Base-by-base conservation (phyloP, 2,113 vertebrate genomes). In the Mesitornis unicolor region DNA sequence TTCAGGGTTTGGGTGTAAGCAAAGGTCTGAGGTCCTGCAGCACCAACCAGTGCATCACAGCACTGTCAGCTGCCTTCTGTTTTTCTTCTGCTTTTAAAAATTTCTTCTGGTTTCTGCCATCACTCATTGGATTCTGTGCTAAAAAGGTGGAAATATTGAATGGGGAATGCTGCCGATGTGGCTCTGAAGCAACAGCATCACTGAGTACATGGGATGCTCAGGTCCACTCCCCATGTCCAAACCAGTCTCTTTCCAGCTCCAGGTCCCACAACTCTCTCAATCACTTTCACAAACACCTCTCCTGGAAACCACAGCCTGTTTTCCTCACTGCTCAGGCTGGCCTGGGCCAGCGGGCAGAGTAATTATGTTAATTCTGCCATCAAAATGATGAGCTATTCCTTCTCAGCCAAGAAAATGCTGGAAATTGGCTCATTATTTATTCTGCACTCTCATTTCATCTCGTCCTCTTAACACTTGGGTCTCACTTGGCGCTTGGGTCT, bases 391-490 rank as follows among this genome's bases (percentile, higher is more conserved):
- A 97, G 93, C 80, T 56, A 51, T 89, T 96, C 91, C 91, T 74
- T 35, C 76, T 74, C 93, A 87, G 93, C 86, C 93, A 95, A 92
- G 93, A 93, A 96, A 96, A 78, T 47, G 92, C 86, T 93, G 93
- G 83, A 59, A 95, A 95, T 71, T 48, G 89, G 94, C 84, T 97
- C 93, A 95, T 95, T 86, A 95, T 97, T 97, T 90, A 95, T 97
- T 95, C 96, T 54, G 35, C 0, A 3, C 56, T 95, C 84, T 73
- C 25, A 74, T 97, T 92, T 93, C 80, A 78, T 81, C 86, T 89
- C 73, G 1, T 50, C 83, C 88, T 74, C 89, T 54, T 75, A 38
- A 54, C 71, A 2, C 2, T n/a, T n/a, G n/a, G n/a, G n/a, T n/a
- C n/a, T n/a, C n/a, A n/a, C n/a, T n/a, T n/a, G 4, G 76, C 3